phyloP scores from a whole-genome alignment of 2,888 invertebrate genomes.

The Sinopyrophorus schimmeli region DNA sequence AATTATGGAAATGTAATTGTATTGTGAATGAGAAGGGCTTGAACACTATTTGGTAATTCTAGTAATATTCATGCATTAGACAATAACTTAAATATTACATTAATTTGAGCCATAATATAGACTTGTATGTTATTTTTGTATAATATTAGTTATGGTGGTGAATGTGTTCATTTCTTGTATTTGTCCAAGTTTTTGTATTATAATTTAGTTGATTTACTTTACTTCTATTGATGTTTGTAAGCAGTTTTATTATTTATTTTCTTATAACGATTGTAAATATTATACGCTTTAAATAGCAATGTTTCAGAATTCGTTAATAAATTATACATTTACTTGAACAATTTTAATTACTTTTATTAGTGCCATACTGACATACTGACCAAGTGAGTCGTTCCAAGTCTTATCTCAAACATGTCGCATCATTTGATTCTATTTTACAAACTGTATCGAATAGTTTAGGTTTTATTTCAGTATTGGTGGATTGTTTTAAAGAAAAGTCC shows the following conservation, averaged over 20 bases:
- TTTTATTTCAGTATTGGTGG: too few relatives aligned
- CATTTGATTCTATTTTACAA: too few relatives aligned
- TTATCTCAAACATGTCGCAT: too few relatives aligned
- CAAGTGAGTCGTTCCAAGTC: too few relatives aligned
- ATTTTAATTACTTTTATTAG: too few relatives aligned
- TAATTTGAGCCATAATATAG: constrained; percentile 22
- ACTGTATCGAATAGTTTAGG: too few relatives aligned
- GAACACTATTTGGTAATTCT: too few relatives aligned
- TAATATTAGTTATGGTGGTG: constrained; percentile 18
- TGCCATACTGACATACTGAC: too few relatives aligned
- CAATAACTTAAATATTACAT: constrained; percentile 19
- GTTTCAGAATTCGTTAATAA: constrained; percentile 30
- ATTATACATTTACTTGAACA: constrained; percentile 23
- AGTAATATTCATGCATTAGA: constrained; percentile 20
- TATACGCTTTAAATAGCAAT: constrained; percentile 28
- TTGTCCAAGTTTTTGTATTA: constrained; percentile 7
- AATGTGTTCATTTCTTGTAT: constrained; percentile 23
- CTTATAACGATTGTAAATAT: constrained; percentile 24
- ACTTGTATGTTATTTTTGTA: constrained; percentile 22
- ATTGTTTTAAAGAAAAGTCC: too few relatives aligned
- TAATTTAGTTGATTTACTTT: constrained; percentile 5
- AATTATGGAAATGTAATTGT: too few relatives aligned
- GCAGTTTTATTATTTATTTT: constrained; percentile 28
- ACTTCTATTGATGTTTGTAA: constrained; percentile 4
- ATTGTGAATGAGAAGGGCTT: too few relatives aligned